A percentile compares a stretch with the other conserved stretches of the same genome.
These are phyloP conservation scores for Epsilonema sp. DNA, from an alignment of 2,888 invertebrate species.

Conservation along the genomic window DNA sequence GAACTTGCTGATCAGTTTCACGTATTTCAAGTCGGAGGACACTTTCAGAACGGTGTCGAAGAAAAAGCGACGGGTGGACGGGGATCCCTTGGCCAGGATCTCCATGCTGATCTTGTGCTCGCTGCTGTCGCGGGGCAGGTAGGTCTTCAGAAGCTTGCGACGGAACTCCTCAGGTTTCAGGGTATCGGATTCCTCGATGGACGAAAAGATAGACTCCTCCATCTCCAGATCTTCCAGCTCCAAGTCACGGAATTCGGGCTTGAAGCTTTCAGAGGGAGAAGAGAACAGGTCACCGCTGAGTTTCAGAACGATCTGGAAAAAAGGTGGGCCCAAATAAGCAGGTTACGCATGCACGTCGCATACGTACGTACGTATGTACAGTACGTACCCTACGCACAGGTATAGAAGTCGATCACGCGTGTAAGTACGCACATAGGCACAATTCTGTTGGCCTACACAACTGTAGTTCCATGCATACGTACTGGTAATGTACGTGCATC, in stretches of 20 bases:
- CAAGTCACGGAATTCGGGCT: background rate
- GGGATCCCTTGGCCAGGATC: background rate
- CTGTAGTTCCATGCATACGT: no score
- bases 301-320: constrained; percentile 6
- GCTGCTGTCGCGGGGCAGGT: background rate
- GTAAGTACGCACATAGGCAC: no score
- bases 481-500: no score
- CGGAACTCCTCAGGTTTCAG: background rate
- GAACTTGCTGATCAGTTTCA: background rate
- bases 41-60: background rate
- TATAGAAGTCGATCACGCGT: no score
- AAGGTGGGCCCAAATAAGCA: no score
- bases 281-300: constrained; percentile 7
- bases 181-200: background rate
- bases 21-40: background rate
- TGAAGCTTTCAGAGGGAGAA: background rate
- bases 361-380: no score
- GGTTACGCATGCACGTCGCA: no score
- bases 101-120: background rate
- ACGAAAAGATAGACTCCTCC: background rate
- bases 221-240: no score
- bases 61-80: background rate
- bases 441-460: no score
- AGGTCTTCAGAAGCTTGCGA: background rate
- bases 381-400: no score